A percentile compares a stretch with the other conserved stretches of the same genome.
These are phyloP conservation scores for Cheiracanthium punctorium DNA, from an alignment of 2,888 invertebrate species.

Conservation along the genomic window DNA sequence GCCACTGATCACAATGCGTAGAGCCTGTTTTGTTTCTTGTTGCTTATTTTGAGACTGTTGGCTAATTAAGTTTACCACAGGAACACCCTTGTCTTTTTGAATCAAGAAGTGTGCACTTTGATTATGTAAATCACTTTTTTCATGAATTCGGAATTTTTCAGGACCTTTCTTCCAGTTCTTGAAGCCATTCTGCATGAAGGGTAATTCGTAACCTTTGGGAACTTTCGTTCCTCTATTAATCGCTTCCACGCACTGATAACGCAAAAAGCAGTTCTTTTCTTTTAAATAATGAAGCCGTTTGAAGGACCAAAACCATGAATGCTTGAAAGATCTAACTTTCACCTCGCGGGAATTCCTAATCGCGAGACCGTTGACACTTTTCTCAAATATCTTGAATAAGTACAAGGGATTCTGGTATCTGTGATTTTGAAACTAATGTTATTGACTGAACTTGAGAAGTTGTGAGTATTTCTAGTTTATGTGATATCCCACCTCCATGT, in stretches of 20 bases:
- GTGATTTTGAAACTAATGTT: too few relatives aligned
- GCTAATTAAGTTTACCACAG: constrained; percentile 20
- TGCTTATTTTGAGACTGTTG: constrained; percentile 7
- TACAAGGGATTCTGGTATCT: too few relatives aligned
- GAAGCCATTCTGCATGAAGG: constrained; percentile 1
- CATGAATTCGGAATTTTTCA: constrained; percentile 21
- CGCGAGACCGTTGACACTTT: background rate
- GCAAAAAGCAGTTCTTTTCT: constrained; percentile 4
- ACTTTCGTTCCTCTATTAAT: constrained; percentile 7
- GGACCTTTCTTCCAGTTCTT: constrained; percentile 25
- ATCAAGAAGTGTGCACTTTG: background rate
- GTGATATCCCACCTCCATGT: too few relatives aligned
- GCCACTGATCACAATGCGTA: background rate
- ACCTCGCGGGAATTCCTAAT: background rate
- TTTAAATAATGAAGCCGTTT: constrained; percentile 1
- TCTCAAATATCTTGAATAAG: background rate
- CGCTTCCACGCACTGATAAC: too few relatives aligned
- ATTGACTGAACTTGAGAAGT: too few relatives aligned
- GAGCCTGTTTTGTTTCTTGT: background rate
- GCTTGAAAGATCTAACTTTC: background rate
- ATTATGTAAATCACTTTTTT: constrained; percentile 7
- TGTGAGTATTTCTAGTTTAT: too few relatives aligned
- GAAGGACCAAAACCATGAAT: background rate
- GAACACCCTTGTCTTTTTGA: background rate
- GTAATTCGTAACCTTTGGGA: constrained; percentile 18